These are phyloP conservation scores for Emydoidea blandingii DNA, from an alignment of 2,797 vertebrate genomes.

Conservation along the genomic window DNA sequence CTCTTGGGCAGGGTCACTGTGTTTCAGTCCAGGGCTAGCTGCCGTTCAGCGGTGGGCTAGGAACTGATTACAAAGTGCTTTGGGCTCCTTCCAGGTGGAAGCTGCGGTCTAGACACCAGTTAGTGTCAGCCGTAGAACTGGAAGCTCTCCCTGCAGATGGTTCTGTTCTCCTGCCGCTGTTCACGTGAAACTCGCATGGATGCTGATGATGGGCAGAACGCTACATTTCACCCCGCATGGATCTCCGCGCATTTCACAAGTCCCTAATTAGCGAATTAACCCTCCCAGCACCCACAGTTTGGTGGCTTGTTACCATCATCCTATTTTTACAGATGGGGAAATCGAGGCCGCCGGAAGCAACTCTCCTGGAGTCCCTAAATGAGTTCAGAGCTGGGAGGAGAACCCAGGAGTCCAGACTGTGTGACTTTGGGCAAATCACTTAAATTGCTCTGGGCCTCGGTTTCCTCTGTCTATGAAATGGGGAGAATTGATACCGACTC, in stretches of 20 bases:
- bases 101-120: neutral
- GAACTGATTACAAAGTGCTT: neutral
- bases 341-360: neutral
- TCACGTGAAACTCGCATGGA: neutral
- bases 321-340: neutral
- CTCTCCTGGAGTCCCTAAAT: neutral
- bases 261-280: neutral
- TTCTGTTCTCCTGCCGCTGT: neutral
- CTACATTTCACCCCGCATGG: neutral
- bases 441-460: neutral
- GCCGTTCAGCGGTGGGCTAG: neutral
- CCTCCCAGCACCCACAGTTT: neutral
- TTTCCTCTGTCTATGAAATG: neutral
- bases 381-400: neutral
- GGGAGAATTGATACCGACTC: neutral
- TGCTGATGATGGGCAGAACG: accelerated
- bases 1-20: neutral
- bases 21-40: neutral
- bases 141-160: neutral
- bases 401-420: neutral
- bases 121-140: neutral
- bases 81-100: neutral
- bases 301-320: neutral
- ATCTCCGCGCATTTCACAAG: neutral
- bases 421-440: neutral